Evolutionary conservation across 2,113 vertebrate species (phyloP).

Genomic region (Perca schrenkii): DNA sequence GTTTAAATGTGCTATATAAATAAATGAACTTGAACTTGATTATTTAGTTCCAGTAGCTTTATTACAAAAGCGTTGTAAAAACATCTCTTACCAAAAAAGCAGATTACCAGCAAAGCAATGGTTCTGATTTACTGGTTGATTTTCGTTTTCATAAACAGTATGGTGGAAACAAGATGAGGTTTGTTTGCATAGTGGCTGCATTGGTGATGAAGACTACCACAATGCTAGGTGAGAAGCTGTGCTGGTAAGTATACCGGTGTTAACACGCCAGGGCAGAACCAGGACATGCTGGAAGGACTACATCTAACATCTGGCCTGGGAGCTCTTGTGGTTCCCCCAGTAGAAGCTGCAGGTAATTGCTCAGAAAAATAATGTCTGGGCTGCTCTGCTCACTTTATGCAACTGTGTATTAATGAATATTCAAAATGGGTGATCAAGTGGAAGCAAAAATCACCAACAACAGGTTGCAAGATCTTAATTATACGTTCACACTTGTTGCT

Average conservation of each 20-base stretch:
- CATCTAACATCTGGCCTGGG: slow-evolving; percentile 20
- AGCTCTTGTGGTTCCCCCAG: background rate
- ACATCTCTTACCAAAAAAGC: too few species aligned
- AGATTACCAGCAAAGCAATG: background rate
- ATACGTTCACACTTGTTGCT: slow-evolving; percentile 21
- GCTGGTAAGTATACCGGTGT: background rate
- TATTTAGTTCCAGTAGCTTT: background rate
- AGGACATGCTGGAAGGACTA: slow-evolving; percentile 14
- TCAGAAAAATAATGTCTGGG: slow-evolving; percentile 12
- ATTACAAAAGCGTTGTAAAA: background rate
- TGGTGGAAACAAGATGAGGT: background rate
- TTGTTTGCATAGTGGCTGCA: background rate
- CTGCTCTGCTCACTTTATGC: slow-evolving; percentile 23
- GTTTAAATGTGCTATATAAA: too few species aligned
- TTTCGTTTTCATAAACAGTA: background rate
- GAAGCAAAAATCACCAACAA: slow-evolving; percentile 21
- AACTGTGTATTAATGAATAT: slow-evolving; percentile 38
- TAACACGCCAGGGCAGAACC: background rate
- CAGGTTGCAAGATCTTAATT: slow-evolving; percentile 43
- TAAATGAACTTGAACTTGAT: too few species aligned
- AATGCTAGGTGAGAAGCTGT: background rate
- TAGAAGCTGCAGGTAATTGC: slow-evolving; percentile 28
- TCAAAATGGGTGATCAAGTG: slow-evolving; percentile 48
- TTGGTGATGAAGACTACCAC: background rate
- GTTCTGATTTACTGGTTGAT: background rate